Conservation (phyloP, 2,888 invertebrate species). For the Tinea trinotella region DNA sequence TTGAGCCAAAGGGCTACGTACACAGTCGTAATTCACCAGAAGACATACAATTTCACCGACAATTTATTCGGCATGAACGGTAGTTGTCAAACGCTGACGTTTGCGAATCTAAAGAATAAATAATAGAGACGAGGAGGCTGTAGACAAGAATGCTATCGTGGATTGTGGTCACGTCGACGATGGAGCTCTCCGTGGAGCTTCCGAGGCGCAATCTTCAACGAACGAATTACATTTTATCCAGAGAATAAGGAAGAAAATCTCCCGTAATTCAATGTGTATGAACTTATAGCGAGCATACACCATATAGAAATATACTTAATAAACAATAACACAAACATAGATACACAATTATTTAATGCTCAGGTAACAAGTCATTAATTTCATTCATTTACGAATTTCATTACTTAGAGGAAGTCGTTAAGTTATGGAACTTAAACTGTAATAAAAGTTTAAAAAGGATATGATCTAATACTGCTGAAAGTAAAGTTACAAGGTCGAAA, state of each 20-base stretch:
- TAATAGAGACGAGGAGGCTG: slow-evolving; percentile 58
- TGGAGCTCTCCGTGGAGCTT: slow-evolving; percentile 36
- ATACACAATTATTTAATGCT: background rate
- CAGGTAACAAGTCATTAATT: background rate
- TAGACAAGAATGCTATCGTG: slow-evolving; percentile 46
- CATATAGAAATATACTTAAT: too few species aligned
- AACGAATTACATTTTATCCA: slow-evolving; percentile 67
- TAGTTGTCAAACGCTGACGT: slow-evolving; percentile 68
- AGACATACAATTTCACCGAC: slow-evolving; percentile 55
- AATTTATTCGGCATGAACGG: slow-evolving; percentile 65
- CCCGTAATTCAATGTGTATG: slow-evolving; percentile 52
- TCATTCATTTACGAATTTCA: slow-evolving; percentile 4
- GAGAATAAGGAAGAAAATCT: slow-evolving; percentile 53
- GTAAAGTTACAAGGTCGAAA: background rate
- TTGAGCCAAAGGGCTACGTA: slow-evolving; percentile 46
- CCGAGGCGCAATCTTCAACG: slow-evolving; percentile 60
- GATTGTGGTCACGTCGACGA: slow-evolving; percentile 61
- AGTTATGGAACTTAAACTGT: background rate
- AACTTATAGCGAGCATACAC: background rate
- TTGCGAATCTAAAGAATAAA: slow-evolving; percentile 61
- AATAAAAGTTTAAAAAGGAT: background rate
- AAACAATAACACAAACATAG: background rate
- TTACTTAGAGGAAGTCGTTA: slow-evolving; percentile 10
- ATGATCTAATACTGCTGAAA: background rate
- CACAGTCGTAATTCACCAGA: slow-evolving; percentile 59